Evolutionary conservation across 2,888 invertebrate genomes (phyloP).

Genomic region (Ochlodes sylvanus): DNA sequence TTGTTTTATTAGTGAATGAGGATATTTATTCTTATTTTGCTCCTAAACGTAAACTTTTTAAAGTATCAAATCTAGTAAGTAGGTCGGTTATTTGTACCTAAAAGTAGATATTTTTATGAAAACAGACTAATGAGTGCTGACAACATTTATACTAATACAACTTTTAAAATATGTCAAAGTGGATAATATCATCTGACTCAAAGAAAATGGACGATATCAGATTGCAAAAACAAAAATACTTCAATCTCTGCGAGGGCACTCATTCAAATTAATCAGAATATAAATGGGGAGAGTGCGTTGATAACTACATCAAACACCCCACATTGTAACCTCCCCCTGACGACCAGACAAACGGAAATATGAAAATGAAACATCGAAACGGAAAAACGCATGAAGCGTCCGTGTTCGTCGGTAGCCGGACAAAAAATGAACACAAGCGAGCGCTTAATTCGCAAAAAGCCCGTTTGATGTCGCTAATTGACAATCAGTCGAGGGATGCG

Average conservation of each 20-base stretch:
- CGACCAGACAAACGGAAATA: slow-evolving; percentile 82
- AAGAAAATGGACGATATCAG: slow-evolving; percentile 33
- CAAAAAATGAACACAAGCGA: slow-evolving; percentile 82
- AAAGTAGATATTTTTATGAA: background rate
- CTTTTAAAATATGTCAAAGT: slow-evolving; percentile 3
- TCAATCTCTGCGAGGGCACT: slow-evolving; percentile 60
- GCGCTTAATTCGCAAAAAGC: slow-evolving; percentile 85
- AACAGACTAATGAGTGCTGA: background rate
- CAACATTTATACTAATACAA: slow-evolving; percentile 3
- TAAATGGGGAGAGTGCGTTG: slow-evolving; percentile 55
- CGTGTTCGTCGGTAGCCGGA: slow-evolving; percentile 67
- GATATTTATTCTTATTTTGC: too few relatives aligned
- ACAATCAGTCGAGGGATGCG: slow-evolving; percentile 83
- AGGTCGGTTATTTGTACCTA: background rate
- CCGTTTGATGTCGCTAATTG: slow-evolving; percentile 86
- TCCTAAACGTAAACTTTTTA: too few relatives aligned
- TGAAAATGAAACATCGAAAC: slow-evolving; percentile 82
- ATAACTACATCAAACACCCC: slow-evolving; percentile 54
- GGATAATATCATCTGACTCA: slow-evolving; percentile 15
- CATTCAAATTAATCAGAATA: slow-evolving; percentile 67
- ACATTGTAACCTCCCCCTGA: slow-evolving; percentile 64
- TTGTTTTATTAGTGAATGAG: background rate
- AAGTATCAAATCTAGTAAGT: too few relatives aligned
- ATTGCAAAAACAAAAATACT: slow-evolving; percentile 43
- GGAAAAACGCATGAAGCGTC: slow-evolving; percentile 80